Percentiles rank a stretch among this genome's conserved stretches.
phyloP scores from a whole-genome alignment of 2,888 invertebrate species.

The Drosophila paramelanica region DNA sequence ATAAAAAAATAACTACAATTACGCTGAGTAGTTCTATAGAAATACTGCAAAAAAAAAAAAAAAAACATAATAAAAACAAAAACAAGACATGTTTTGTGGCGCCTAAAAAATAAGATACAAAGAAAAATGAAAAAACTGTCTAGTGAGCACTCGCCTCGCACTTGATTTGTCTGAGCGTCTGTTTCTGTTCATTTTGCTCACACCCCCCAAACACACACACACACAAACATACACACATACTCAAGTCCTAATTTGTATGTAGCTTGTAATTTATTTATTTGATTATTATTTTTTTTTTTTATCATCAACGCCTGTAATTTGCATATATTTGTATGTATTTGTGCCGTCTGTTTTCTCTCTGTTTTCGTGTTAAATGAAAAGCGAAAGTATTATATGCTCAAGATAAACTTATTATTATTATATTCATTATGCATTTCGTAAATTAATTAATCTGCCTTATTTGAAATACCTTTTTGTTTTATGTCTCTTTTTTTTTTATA shows the following conservation, averaged over 20 bases:
- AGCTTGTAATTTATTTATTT: constrained; percentile 76
- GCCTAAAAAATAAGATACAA: background rate
- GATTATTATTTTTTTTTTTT: constrained; percentile 63
- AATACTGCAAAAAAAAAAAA: constrained; percentile 29
- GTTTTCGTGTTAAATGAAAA: constrained; percentile 47
- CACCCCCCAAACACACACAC: constrained; percentile 26
- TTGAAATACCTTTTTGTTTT: constrained; percentile 23
- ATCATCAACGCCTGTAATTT: constrained; percentile 23
- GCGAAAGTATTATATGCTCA: constrained; percentile 75
- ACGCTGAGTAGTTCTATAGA: constrained; percentile 44
- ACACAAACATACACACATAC: constrained; percentile 42
- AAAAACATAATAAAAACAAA: background rate
- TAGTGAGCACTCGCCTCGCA: constrained; percentile 70
- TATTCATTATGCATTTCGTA: constrained; percentile 49
- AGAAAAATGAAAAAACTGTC: constrained; percentile 9
- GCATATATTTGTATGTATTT: constrained; percentile 8
- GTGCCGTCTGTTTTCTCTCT: constrained; percentile 29
- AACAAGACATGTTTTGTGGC: constrained; percentile 46
- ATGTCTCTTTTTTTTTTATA: constrained; percentile 4
- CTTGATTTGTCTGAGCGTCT: constrained; percentile 68
- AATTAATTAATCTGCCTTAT: constrained; percentile 32
- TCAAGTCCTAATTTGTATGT: constrained; percentile 67
- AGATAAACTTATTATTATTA: constrained; percentile 39
- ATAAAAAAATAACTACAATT: constrained; percentile 35
- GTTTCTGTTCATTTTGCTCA: constrained; percentile 56